Conservation (phyloP, 2,113 vertebrate species). For the Gymnocephalus cernua region DNA sequence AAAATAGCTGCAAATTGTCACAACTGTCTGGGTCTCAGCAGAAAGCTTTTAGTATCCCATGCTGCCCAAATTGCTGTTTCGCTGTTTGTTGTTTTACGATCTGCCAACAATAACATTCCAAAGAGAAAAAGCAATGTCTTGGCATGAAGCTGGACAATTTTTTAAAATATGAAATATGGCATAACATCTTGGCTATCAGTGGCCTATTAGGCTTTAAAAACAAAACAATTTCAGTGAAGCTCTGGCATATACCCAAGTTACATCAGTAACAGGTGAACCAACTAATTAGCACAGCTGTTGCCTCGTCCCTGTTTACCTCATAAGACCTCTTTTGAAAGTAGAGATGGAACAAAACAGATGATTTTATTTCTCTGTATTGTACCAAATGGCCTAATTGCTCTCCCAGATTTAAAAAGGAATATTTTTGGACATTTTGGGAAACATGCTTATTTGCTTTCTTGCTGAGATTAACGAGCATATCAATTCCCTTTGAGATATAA, state of each 20-base stretch:
- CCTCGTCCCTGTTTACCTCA: conserved; percentile 25
- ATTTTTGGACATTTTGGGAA: background rate
- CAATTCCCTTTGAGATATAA: background rate
- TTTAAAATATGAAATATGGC: conserved; percentile 29
- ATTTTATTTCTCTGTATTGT: conserved; percentile 11
- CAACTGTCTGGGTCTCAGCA: conserved; percentile 8
- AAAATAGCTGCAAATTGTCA: background rate
- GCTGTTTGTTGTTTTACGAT: conserved; percentile 19
- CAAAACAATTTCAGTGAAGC: conserved; percentile 22
- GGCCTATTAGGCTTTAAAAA: conserved; percentile 18
- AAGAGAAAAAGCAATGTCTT: conserved; percentile 32
- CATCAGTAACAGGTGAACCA: conserved; percentile 55
- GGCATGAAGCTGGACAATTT: conserved; percentile 23
- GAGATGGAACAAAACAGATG: conserved; percentile 33
- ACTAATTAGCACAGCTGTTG: conserved; percentile 41
- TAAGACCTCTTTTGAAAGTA: conserved; percentile 14
- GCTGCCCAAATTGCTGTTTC: conserved; percentile 17
- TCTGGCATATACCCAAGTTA: conserved; percentile 33
- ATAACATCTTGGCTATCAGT: conserved; percentile 33
- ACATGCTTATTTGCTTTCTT: background rate
- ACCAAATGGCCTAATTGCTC: background rate
- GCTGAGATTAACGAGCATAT: background rate
- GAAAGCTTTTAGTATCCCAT: conserved; percentile 12
- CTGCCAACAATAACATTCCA: conserved; percentile 47
- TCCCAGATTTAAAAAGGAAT: background rate